Conservation (phyloP, 2,113 vertebrate genomes). For the Narcine bancroftii region DNA sequence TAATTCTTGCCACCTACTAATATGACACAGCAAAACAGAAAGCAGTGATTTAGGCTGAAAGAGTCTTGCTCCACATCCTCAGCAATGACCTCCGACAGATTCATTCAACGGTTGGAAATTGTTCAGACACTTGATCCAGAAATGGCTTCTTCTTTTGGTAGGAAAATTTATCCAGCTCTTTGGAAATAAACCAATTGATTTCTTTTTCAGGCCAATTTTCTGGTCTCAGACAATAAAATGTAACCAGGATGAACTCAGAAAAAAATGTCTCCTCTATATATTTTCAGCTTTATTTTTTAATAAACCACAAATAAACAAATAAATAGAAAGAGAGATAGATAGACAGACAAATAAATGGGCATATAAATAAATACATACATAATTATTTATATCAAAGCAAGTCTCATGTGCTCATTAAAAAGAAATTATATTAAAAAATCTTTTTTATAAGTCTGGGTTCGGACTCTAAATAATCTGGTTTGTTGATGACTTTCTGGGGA, state of each 20-base stretch:
- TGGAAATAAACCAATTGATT: not conserved
- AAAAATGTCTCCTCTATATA: not conserved
- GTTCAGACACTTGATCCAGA: not conserved
- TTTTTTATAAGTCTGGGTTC: no score
- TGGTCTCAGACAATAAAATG: not conserved
- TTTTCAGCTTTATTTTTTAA: not conserved
- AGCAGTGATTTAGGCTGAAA: not conserved
- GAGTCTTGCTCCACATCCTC: not conserved
- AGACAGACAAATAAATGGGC: no score
- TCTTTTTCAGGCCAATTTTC: not conserved
- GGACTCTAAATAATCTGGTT: no score
- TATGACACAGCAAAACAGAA: slow-evolving; percentile 19
- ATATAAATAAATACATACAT: no score
- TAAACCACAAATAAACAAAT: not conserved
- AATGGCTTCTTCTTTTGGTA: not conserved
- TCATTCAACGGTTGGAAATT: not conserved
- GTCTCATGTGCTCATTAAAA: not conserved
- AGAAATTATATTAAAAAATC: not conserved
- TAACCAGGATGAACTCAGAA: not conserved
- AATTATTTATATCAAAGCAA: not conserved
- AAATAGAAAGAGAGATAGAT: no score
- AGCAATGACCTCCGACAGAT: not conserved
- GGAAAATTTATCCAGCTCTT: not conserved
- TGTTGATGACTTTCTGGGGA: no score
- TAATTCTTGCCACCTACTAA: not conserved